Evolutionary conservation across 2,888 invertebrate genomes (phyloP).

Genomic region (Perizoma affinitatum): DNA sequence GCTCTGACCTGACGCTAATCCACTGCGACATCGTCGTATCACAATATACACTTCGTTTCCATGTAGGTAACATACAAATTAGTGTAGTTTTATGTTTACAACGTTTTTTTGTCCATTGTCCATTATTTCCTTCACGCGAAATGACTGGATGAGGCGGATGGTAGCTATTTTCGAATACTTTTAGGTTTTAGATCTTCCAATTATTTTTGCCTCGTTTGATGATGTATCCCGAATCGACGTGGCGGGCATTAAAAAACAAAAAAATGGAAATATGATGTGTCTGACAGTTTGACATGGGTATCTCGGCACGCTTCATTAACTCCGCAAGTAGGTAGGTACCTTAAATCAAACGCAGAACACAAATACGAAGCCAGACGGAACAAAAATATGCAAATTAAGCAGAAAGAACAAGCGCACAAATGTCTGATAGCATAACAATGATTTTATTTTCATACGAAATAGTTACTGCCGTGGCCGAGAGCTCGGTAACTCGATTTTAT

Average conservation of each 20-base stretch:
- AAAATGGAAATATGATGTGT: slow-evolving; percentile 75
- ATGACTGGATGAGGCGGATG: slow-evolving; percentile 57
- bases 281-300: slow-evolving; percentile 80
- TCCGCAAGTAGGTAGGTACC: slow-evolving; percentile 51
- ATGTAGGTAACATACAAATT: slow-evolving; percentile 75
- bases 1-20: slow-evolving; percentile 62
- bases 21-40: slow-evolving; percentile 65
- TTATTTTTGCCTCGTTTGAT: slow-evolving; percentile 20
- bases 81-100: slow-evolving; percentile 77
- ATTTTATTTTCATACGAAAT: slow-evolving; percentile 37
- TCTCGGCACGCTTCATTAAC: slow-evolving; percentile 75
- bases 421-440: slow-evolving; percentile 33
- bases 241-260: slow-evolving; percentile 60
- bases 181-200: slow-evolving; percentile 38
- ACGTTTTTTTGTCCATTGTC: slow-evolving; percentile 67
- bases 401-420: slow-evolving; percentile 47
- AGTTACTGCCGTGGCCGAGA: slow-evolving; percentile 25
- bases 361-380: slow-evolving; percentile 44
- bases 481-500: slow-evolving; percentile 25
- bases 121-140: slow-evolving; percentile 50
- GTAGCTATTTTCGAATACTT: slow-evolving; percentile 42
- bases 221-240: slow-evolving; percentile 65
- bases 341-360: slow-evolving; percentile 50
- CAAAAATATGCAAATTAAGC: slow-evolving; percentile 39
- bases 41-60: slow-evolving; percentile 77